Evolutionary conservation across 2,888 invertebrate species (phyloP).

Genomic region (Merodon equestris): DNA sequence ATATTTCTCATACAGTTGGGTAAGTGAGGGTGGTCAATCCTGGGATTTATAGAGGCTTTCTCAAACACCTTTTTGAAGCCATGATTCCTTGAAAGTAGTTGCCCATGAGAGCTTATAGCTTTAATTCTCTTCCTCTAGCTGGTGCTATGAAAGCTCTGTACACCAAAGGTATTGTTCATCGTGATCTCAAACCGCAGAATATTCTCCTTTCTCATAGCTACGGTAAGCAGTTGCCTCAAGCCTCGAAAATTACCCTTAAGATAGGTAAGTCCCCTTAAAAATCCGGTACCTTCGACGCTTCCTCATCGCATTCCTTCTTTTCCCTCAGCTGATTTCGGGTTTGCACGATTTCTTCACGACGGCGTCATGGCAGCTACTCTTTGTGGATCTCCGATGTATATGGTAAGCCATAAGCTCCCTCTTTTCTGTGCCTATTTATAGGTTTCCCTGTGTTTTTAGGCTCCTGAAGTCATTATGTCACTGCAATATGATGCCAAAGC

Average conservation of each 20-base stretch:
- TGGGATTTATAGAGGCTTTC: too few relatives aligned
- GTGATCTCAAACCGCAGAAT: slow-evolving; percentile 99
- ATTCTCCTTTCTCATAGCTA: slow-evolving; percentile 92
- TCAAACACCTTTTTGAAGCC: too few relatives aligned
- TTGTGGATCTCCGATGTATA: slow-evolving; percentile 99
- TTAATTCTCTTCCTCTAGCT: slow-evolving; percentile 81
- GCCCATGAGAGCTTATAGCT: background rate
- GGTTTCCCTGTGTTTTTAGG: slow-evolving; percentile 79
- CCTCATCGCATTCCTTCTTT: background rate
- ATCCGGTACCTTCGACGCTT: background rate
- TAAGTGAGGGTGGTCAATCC: slow-evolving; percentile 77
- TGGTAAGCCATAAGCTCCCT: slow-evolving; percentile 83
- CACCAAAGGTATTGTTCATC: slow-evolving; percentile 98
- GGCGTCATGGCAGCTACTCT: slow-evolving; percentile 99
- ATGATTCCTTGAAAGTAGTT: too few relatives aligned
- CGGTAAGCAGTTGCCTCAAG: slow-evolving; percentile 80
- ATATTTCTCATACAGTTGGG: slow-evolving; percentile 96
- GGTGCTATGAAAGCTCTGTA: slow-evolving; percentile 98
- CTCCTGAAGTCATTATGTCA: slow-evolving; percentile 99
- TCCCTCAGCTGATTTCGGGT: slow-evolving; percentile 96
- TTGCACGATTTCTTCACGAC: slow-evolving; percentile 98
- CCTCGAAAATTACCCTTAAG: slow-evolving; percentile 93
- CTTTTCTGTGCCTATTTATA: background rate
- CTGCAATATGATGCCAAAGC: slow-evolving; percentile 99
- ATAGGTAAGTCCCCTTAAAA: slow-evolving; percentile 84